Conservation (phyloP, 2,797 vertebrate genomes). For the Brachyrhaphis roseni region DNA sequence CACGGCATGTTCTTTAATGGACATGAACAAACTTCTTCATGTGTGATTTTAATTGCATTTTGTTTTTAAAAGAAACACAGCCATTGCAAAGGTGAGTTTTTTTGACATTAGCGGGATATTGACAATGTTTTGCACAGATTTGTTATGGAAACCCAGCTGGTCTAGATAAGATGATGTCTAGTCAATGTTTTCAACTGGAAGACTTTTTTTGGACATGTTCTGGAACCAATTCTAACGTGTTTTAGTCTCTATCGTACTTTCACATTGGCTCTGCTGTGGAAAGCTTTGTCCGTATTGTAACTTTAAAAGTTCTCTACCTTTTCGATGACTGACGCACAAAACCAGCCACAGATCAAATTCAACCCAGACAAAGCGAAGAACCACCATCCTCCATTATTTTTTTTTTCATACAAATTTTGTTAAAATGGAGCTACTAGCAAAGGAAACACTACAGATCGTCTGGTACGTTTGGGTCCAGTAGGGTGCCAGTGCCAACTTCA, state of each 20-base stretch:
- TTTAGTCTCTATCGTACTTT: background rate
- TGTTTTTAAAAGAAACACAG: too few relatives aligned
- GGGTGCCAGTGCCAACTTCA: background rate
- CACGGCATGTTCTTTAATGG: too few relatives aligned
- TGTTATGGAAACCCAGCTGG: background rate
- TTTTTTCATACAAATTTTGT: background rate
- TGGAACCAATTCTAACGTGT: background rate
- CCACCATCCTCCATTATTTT: background rate
- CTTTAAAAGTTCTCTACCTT: too few relatives aligned
- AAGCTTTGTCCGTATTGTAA: background rate
- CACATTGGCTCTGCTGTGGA: background rate
- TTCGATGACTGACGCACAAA: too few relatives aligned
- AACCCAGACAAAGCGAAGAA: background rate
- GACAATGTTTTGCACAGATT: too few relatives aligned
- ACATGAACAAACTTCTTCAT: too few relatives aligned
- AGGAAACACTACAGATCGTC: background rate
- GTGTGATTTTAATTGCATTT: too few relatives aligned
- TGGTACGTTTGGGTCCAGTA: background rate
- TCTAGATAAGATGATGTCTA: background rate
- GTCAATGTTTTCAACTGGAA: background rate
- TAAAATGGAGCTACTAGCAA: background rate
- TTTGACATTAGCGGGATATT: too few relatives aligned
- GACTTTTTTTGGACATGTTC: background rate
- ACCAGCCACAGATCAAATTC: too few relatives aligned
- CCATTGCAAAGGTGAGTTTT: too few relatives aligned